Conservation (phyloP, 2,888 invertebrate genomes). For the Anodontia alba region DNA sequence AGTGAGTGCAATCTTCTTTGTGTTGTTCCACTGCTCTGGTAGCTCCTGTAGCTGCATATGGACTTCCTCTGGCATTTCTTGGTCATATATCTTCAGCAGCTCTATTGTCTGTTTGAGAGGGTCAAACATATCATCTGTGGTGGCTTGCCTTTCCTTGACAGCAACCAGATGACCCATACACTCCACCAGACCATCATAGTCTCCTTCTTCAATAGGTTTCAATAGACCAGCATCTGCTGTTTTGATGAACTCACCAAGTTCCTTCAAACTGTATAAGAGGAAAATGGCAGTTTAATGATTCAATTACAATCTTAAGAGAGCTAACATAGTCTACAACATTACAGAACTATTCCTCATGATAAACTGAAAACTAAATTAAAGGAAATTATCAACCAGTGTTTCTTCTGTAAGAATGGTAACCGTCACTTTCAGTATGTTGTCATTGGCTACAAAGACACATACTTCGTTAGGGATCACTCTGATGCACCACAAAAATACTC, state of each 20-base stretch:
- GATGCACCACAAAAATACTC: no score
- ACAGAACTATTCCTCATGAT: no score
- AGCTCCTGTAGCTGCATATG: constrained; percentile 95
- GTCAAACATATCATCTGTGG: constrained; percentile 97
- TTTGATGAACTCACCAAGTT: constrained; percentile 94
- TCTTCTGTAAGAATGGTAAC: no score
- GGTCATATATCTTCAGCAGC: constrained; percentile 96
- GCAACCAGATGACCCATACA: constrained; percentile 97
- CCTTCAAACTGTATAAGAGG: constrained; percentile 89
- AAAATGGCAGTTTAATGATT: no score
- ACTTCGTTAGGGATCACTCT: no score
- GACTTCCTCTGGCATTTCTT: constrained; percentile 98
- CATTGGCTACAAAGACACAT: no score
- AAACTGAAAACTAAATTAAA: no score
- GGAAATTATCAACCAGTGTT: no score
- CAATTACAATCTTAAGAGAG: no score
- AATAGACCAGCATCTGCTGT: constrained; percentile 95
- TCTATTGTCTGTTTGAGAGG: constrained; percentile 97
- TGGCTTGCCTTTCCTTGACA: constrained; percentile 94
- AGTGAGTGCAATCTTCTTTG: constrained; percentile 95
- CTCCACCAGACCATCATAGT: constrained; percentile 94
- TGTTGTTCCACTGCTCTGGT: constrained; percentile 98
- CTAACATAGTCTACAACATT: no score
- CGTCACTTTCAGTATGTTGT: no score
- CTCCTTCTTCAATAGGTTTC: constrained; percentile 93